Evolutionary conservation across 2,113 vertebrate genomes (phyloP).

Genomic region (Microcebus lehilahytsara): DNA sequence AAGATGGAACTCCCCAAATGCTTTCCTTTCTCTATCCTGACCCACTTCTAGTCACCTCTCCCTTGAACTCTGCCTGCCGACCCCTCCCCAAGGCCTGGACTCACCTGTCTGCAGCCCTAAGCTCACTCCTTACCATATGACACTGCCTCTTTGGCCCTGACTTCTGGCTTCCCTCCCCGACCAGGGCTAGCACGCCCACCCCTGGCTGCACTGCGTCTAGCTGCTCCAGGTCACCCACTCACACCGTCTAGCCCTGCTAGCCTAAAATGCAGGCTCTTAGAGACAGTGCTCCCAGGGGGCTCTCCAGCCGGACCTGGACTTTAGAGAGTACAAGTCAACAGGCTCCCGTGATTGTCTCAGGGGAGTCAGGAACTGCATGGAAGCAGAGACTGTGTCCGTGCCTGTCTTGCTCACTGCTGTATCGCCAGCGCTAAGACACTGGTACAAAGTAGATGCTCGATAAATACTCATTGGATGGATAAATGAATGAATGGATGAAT

Average conservation of each 20-base stretch:
- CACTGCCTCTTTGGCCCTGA: not conserved
- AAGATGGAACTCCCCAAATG: not conserved
- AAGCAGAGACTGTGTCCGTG: not conserved
- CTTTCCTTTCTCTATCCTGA: not conserved
- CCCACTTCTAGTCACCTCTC: no score
- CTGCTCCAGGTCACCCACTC: not conserved
- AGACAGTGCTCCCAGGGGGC: not conserved
- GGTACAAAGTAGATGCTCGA: not conserved
- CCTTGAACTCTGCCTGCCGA: not conserved
- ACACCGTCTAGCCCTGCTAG: not conserved
- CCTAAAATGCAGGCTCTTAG: not conserved
- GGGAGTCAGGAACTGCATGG: not conserved
- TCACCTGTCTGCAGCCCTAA: not conserved
- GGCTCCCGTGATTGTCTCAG: not conserved
- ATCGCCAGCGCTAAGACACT: not conserved
- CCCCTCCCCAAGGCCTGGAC: not conserved
- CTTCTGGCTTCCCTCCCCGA: not conserved
- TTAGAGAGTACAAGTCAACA: not conserved
- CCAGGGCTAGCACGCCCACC: not conserved
- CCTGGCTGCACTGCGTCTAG: not conserved
- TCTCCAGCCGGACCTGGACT: not conserved
- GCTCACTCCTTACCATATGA: not conserved
- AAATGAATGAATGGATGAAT: not conserved
- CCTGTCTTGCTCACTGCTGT: not conserved
- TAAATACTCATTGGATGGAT: not conserved